Evolutionary conservation across 2,797 vertebrate species (phyloP).

Genomic region (Toxotes lorentzi): DNA sequence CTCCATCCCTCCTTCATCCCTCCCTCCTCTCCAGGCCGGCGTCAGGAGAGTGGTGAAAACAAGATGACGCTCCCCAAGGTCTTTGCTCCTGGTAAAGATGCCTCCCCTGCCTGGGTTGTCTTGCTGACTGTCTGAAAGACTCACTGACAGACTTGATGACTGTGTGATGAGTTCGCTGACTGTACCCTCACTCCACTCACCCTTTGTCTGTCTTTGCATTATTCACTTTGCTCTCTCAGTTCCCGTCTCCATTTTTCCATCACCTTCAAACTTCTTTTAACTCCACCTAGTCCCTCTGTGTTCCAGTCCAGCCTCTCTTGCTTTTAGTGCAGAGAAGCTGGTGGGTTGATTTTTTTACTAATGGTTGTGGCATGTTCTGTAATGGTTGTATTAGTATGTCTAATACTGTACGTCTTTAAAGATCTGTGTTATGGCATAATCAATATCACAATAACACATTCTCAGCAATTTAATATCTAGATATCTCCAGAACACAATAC

Average conservation of each 20-base stretch:
- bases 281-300: constrained; percentile 17
- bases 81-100: constrained; percentile 85
- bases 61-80: constrained; percentile 84
- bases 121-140: not conserved
- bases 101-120: constrained; percentile 18
- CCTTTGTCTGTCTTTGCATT: constrained; percentile 29
- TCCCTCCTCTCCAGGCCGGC: constrained; percentile 81
- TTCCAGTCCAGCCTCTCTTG: constrained; percentile 8
- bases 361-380: not conserved
- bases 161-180: constrained; percentile 28
- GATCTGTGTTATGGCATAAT: not conserved
- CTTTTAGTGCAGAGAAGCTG: not conserved
- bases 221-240: constrained; percentile 11
- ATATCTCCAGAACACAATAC: not conserved
- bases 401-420: not conserved
- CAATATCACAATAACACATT: not conserved
- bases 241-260: not conserved
- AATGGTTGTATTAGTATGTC: not conserved
- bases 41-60: constrained; percentile 86
- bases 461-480: not conserved
- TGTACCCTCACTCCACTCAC: constrained; percentile 23
- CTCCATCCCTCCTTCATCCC: constrained; percentile 30
- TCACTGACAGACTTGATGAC: constrained; percentile 11
- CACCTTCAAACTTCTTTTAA: constrained; percentile 36
- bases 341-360: not conserved